Evolutionary conservation across 2,888 invertebrate genomes (phyloP).

Genomic region (Dioctria rufipes): DNA sequence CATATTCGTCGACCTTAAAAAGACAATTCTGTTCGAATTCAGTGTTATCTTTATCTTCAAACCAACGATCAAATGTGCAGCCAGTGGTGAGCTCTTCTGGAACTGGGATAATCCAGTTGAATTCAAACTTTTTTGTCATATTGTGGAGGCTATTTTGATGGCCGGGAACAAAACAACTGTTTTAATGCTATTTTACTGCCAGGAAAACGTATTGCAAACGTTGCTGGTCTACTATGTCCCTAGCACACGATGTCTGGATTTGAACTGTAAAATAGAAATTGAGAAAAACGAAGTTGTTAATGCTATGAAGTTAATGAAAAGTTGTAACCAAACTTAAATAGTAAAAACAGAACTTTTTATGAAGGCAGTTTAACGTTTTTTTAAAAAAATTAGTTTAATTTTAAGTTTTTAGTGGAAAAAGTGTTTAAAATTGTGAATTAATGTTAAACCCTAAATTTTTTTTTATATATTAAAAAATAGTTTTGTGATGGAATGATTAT

Average conservation of each 20-base stretch:
- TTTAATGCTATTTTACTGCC: background rate
- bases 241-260: background rate
- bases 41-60: conserved; percentile 95
- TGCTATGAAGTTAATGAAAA: background rate
- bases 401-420: no score
- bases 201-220: background rate
- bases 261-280: background rate
- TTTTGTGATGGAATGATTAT: no score
- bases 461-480: no score
- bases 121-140: conserved; percentile 99
- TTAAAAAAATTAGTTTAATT: no score
- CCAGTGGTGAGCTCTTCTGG: conserved; percentile 87
- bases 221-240: background rate
- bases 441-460: no score
- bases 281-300: background rate
- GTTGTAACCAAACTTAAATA: background rate
- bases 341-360: no score
- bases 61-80: conserved; percentile 96
- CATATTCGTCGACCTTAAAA: conserved; percentile 97
- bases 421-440: no score
- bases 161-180: background rate
- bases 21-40: conserved; percentile 90
- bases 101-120: conserved; percentile 97
- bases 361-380: no score
- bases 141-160: conserved; percentile 58